Percentiles rank a stretch among this genome's conserved stretches.
phyloP scores from a whole-genome alignment of 2,888 invertebrate species.

The Patella ulyssiponensis region DNA sequence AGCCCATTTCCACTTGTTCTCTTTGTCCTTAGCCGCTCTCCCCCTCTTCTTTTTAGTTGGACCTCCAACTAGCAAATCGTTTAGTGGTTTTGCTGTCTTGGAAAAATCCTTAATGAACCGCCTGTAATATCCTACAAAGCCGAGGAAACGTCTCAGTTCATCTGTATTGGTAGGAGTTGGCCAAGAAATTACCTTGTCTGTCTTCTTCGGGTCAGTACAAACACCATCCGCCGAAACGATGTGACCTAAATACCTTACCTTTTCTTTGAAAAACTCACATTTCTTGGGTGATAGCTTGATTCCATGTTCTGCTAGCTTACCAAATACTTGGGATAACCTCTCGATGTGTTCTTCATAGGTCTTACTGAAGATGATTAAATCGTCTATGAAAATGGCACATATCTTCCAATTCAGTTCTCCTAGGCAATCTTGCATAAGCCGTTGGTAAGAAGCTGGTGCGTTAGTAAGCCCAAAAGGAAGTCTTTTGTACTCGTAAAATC shows the following conservation, averaged over 20 bases:
- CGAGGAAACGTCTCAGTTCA: background rate
- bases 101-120: slow-evolving; percentile 4
- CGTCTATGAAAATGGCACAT: background rate
- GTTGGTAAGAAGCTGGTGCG: background rate
- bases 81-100: background rate
- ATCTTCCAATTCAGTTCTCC: background rate
- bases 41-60: slow-evolving; percentile 6
- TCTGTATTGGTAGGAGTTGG: slow-evolving; percentile 1
- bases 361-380: background rate
- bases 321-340: too few species aligned
- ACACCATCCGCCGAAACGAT: background rate
- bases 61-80: slow-evolving; percentile 1
- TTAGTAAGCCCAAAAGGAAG: background rate
- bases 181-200: background rate
- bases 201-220: background rate
- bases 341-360: background rate
- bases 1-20: too few species aligned
- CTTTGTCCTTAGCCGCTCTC: background rate
- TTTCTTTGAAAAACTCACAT: background rate
- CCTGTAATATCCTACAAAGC: background rate
- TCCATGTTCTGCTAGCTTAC: background rate
- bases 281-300: background rate
- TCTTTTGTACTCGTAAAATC: background rate
- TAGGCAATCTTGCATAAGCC: background rate
- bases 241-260: background rate